Conservation (phyloP, 2,797 vertebrate species). For the Myotis pilosus region DNA sequence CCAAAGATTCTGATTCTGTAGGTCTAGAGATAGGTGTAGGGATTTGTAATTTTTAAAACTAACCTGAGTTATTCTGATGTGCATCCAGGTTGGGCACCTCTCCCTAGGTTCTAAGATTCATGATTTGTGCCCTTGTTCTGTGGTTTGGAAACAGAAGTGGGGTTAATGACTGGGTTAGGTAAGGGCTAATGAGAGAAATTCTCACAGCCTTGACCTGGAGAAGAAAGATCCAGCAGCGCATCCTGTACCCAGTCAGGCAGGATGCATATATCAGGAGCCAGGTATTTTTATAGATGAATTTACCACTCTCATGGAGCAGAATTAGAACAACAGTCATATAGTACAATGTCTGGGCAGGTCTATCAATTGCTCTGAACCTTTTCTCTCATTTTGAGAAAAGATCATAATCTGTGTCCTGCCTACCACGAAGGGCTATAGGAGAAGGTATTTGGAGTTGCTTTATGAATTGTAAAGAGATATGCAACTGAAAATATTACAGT, state of each 20-base stretch:
- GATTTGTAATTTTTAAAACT: background rate
- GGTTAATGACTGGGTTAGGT: background rate
- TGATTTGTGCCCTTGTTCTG: background rate
- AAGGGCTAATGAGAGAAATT: background rate
- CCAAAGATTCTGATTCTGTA: background rate
- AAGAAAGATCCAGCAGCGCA: background rate
- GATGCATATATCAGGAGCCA: background rate
- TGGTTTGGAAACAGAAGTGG: background rate
- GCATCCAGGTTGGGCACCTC: background rate
- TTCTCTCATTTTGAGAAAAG: background rate
- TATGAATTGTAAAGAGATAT: background rate
- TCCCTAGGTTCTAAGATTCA: background rate
- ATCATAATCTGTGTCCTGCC: background rate
- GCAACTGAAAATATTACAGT: background rate
- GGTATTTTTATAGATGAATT: background rate
- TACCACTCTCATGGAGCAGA: background rate
- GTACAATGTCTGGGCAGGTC: background rate
- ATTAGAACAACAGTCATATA: background rate
- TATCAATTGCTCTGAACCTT: background rate
- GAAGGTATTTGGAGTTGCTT: background rate
- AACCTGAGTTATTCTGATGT: background rate
- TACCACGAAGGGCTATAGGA: background rate
- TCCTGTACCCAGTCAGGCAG: background rate
- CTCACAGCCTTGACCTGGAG: background rate
- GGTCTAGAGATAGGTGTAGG: background rate